phyloP scores from a whole-genome alignment of 1,140 invertebrate genomes.

The Psix sp. region DNA sequence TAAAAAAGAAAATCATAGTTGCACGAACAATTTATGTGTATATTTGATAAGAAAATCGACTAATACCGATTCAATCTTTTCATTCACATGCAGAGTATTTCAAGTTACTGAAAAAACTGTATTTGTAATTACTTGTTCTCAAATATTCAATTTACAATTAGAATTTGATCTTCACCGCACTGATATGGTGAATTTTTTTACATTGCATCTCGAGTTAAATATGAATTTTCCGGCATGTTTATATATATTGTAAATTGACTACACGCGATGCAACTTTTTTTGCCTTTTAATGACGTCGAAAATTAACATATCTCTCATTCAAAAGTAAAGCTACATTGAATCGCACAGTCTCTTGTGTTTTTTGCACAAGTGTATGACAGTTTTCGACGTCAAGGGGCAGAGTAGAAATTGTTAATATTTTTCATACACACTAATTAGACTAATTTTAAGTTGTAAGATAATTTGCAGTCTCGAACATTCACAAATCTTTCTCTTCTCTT shows the following conservation, averaged over 20 bases:
- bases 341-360: neutral
- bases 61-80: too few relatives aligned
- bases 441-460: constrained; percentile 23
- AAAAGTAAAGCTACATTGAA: too few relatives aligned
- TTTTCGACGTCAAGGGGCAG: constrained; percentile 29
- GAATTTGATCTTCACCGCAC: constrained; percentile 2
- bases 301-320: too few relatives aligned
- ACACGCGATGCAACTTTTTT: constrained; percentile 37
- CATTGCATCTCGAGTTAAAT: constrained; percentile 35
- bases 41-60: constrained; percentile 6
- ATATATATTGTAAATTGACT: constrained; percentile 34
- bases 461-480: constrained; percentile 37
- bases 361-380: constrained; percentile 13
- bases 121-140: too few relatives aligned
- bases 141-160: too few relatives aligned
- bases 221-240: constrained; percentile 36
- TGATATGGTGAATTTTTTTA: constrained; percentile 23
- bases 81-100: too few relatives aligned
- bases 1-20: constrained; percentile 36
- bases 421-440: neutral
- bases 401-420: constrained; percentile 7
- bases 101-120: too few relatives aligned
- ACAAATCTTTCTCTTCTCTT: constrained; percentile 37
- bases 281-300: constrained; percentile 32
- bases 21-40: constrained; percentile 44